Conservation (phyloP, 1,140 invertebrate species). For the Bombus affinis region DNA sequence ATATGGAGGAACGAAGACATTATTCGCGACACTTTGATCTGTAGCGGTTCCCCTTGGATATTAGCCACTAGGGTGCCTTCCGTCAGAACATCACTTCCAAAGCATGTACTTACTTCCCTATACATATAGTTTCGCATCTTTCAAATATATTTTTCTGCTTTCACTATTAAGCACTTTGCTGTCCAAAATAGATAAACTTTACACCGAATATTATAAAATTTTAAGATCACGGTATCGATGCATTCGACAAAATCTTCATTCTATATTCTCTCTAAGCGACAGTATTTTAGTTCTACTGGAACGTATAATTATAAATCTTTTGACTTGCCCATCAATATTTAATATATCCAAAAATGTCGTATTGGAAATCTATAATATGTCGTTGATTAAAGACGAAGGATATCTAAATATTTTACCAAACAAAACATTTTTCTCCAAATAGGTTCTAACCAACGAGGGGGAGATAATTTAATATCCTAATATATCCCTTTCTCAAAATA, state of each 20-base stretch:
- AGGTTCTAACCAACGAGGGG: not conserved
- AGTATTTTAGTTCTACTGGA: not conserved
- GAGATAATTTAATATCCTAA: not conserved
- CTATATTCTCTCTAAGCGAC: not conserved
- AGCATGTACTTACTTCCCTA: too few species aligned
- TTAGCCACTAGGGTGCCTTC: not conserved
- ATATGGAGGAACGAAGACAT: not conserved
- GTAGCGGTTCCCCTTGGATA: too few species aligned
- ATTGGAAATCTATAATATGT: not conserved
- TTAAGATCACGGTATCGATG: not conserved
- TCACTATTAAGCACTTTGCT: not conserved
- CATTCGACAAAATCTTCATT: not conserved
- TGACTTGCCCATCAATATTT: not conserved
- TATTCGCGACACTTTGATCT: too few species aligned
- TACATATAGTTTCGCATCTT: not conserved
- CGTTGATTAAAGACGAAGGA: too few species aligned
- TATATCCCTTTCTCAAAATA: not conserved
- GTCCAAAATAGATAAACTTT: not conserved
- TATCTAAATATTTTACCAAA: too few species aligned
- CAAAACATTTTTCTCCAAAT: not conserved
- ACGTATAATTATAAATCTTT: too few species aligned
- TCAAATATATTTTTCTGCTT: too few species aligned
- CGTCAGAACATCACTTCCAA: not conserved
- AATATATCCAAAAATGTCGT: not conserved
- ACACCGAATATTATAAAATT: not conserved